Base-by-base conservation (phyloP, 2,888 invertebrate species). In the Elysia crispata region DNA sequence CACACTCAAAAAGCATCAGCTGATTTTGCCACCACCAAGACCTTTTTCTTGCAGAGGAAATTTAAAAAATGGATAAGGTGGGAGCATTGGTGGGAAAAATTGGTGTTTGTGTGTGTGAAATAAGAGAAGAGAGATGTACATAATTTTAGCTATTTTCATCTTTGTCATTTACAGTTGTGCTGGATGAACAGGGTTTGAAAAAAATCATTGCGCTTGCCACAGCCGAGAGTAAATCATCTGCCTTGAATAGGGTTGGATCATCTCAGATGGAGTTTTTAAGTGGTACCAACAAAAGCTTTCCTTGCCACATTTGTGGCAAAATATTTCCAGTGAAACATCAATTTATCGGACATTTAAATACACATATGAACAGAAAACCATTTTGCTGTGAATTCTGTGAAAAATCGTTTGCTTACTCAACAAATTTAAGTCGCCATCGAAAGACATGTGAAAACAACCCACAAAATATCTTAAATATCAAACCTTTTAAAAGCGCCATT, bases 311-410 rank as follows among this genome's bases (percentile, higher is more conserved):
- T 28, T 82, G 82, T 79, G 82, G 82, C 30, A 82, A 82, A 79
- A 31, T 66, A 5, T 82, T 82, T 69, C 76, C 73, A 60, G 82
- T 82, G 25, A 83, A 83, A 66, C 83, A 83, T 69, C 83, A 83
- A 76, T 83, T 77, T 74, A 76, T 80, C 62, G 83, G 83, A 1
- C 83, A 83, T 66, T 57, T 83, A 50, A 83, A 83, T 64, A 82
- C 79, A 23, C 82, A 82, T 57, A 73, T 82, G 76, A 57, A 57
- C 23, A 25, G 41, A 31, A 78, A 78, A 50, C 78, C 78, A 50
- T 78, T 78, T 73, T 64, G 54, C 30, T 78, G 78, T 78, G 78
- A 73, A 64, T 73, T 73, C 23, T 78, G 78, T 73, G 78, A 78
- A 62, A 78, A 78, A 23, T 78, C 78, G 0, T 78, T 78, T 73